These are phyloP conservation scores for Tapirus indicus DNA, from an alignment of 2,797 vertebrate genomes.

Conservation along the genomic window DNA sequence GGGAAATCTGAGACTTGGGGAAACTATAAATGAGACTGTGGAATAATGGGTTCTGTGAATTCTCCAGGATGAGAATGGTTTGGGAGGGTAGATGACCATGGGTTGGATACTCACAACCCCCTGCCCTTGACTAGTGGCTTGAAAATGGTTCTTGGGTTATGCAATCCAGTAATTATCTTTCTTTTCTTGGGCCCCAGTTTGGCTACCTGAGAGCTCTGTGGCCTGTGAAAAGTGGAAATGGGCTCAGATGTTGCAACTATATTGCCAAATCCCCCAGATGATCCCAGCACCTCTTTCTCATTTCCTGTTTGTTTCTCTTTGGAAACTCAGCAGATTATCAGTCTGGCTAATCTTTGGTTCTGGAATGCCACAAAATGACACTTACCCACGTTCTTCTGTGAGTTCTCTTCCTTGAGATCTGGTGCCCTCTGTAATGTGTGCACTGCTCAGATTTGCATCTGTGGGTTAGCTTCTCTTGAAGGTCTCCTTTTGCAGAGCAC, in stretches of 20 bases:
- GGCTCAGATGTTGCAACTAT: background rate
- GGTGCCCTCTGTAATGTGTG: background rate
- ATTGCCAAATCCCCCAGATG: background rate
- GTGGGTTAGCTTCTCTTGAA: background rate
- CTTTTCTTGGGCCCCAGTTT: background rate
- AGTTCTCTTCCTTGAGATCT: background rate
- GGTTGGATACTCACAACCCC: background rate
- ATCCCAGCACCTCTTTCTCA: background rate
- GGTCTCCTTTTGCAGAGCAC: background rate
- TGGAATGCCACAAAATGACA: background rate
- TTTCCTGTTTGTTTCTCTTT: background rate
- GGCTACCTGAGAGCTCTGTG: background rate
- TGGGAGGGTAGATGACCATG: background rate
- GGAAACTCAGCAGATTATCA: background rate
- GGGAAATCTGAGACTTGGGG: background rate
- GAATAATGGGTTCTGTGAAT: background rate
- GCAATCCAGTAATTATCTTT: background rate
- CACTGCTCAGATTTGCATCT: background rate
- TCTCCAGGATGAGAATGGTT: background rate
- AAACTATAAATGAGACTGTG: background rate
- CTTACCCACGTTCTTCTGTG: accelerated
- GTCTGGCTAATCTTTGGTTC: background rate
- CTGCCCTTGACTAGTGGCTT: background rate
- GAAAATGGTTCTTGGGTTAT: background rate
- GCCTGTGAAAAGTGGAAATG: background rate